These are phyloP conservation scores for Eristalis tenax DNA, from an alignment of 2,888 invertebrate genomes.

Conservation along the genomic window DNA sequence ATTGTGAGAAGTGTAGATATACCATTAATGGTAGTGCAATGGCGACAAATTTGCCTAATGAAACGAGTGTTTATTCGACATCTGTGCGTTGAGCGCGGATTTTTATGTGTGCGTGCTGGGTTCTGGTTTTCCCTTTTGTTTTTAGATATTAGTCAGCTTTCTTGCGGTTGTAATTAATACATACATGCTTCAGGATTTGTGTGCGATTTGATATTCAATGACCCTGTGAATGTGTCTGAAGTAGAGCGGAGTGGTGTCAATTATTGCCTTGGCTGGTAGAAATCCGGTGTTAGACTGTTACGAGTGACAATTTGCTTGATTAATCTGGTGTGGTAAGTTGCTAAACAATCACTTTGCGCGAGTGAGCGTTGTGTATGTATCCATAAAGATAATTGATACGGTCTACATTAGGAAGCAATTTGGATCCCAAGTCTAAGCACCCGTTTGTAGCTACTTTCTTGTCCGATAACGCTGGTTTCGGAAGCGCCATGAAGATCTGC, in stretches of 20 bases:
- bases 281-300: background rate
- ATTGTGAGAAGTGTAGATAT: background rate
- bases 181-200: background rate
- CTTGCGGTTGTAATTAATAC: conserved; percentile 7
- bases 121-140: background rate
- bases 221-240: background rate
- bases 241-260: background rate
- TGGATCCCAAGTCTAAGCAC: too few relatives aligned
- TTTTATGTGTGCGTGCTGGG: conserved; percentile 9
- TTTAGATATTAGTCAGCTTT: conserved; percentile 7
- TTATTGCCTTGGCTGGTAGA: background rate
- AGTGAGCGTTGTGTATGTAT: too few relatives aligned
- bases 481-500: too few relatives aligned
- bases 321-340: background rate
- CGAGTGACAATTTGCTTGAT: background rate
- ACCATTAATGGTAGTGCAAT: background rate
- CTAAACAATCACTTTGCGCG: background rate
- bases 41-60: conserved; percentile 7
- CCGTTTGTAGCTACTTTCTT: too few relatives aligned
- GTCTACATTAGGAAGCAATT: too few relatives aligned
- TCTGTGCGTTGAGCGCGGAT: background rate
- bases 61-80: background rate
- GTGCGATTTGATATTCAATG: background rate
- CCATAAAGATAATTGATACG: too few relatives aligned
- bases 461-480: too few relatives aligned